These are phyloP conservation scores for Drosophila recens DNA, from an alignment of 2,888 invertebrate genomes.

Conservation along the genomic window DNA sequence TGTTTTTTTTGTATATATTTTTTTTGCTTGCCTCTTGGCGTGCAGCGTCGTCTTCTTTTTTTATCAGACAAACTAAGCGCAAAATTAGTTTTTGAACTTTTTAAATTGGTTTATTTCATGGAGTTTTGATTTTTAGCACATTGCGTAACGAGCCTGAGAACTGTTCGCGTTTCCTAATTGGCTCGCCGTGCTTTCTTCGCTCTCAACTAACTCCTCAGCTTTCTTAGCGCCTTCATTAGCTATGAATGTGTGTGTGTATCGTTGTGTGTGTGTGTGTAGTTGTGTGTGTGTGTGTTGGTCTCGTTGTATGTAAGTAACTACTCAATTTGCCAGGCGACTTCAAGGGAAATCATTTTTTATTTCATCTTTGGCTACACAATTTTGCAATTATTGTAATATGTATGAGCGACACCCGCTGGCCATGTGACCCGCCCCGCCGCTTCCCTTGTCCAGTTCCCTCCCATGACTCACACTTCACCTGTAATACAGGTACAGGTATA, in stretches of 20 bases:
- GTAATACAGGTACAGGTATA: constrained; percentile 5
- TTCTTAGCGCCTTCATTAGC: constrained; percentile 75
- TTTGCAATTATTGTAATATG: constrained; percentile 78
- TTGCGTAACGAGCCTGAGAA: constrained; percentile 75
- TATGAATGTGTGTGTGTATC: constrained; percentile 8
- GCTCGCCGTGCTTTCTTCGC: constrained; percentile 53
- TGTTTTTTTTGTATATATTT: not conserved
- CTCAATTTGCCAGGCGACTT: constrained; percentile 76
- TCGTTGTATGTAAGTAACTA: constrained; percentile 57
- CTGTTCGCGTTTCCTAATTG: constrained; percentile 67
- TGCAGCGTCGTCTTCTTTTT: constrained; percentile 66
- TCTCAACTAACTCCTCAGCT: constrained; percentile 29
- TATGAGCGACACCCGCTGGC: constrained; percentile 35
- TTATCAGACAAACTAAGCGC: constrained; percentile 82
- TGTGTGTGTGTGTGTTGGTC: constrained; percentile 16
- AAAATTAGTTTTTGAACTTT: constrained; percentile 83
- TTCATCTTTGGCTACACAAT: constrained; percentile 68
- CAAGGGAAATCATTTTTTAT: constrained; percentile 67
- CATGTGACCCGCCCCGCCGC: constrained; percentile 7
- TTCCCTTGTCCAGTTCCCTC: not conserved
- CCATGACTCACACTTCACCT: not conserved
- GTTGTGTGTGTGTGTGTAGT: constrained; percentile 4
- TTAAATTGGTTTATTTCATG: constrained; percentile 83
- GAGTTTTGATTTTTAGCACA: constrained; percentile 80
- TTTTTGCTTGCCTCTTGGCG: constrained; percentile 31